Conservation (phyloP, 2,888 invertebrate genomes). For the Hylaea fasciaria region DNA sequence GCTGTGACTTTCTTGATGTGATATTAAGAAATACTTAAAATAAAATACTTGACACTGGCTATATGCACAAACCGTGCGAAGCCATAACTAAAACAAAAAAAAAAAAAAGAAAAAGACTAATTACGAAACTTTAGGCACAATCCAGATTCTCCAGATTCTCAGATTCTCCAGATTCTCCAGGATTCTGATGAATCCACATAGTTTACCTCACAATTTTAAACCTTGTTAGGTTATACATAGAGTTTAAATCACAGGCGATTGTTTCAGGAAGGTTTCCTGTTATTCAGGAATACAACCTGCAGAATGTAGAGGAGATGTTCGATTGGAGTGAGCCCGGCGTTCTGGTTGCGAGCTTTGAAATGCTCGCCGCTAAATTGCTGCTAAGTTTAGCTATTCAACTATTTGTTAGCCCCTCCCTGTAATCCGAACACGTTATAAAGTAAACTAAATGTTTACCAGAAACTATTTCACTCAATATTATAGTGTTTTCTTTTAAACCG, state of each 20-base stretch:
- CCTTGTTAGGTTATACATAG: background rate
- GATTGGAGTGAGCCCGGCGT: constrained; percentile 60
- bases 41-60: no score
- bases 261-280: constrained; percentile 44
- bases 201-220: background rate
- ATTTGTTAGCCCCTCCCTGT: background rate
- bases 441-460: background rate
- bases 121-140: constrained; percentile 44
- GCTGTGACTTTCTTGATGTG: no score
- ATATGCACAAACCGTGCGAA: no score
- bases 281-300: constrained; percentile 55
- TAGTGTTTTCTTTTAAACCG: no score
- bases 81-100: no score
- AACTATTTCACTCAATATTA: no score
- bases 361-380: constrained; percentile 50
- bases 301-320: constrained; percentile 64
- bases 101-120: no score
- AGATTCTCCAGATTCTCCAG: constrained; percentile 39
- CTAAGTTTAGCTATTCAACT: constrained; percentile 22
- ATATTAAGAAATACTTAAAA: no score
- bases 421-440: no score
- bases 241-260: constrained; percentile 8
- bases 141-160: no score
- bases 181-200: constrained; percentile 37
- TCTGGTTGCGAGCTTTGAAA: constrained; percentile 50